These are phyloP conservation scores for Ganaspis brasiliensis DNA, from an alignment of 2,888 invertebrate species.

Conservation along the genomic window DNA sequence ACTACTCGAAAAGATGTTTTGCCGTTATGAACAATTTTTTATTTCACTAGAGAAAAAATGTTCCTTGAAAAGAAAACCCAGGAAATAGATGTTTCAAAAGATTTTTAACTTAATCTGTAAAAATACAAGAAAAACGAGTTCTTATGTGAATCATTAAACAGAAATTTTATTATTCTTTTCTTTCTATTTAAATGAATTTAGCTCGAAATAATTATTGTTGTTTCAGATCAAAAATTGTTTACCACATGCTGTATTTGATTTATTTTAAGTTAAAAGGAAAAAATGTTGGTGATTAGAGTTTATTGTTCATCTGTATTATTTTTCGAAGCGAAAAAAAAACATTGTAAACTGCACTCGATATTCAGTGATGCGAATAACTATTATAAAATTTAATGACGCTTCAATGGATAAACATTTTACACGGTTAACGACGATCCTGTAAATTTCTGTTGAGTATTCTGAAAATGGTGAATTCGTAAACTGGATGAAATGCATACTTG, in stretches of 20 bases:
- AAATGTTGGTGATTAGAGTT: too few relatives aligned
- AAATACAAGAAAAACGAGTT: not conserved
- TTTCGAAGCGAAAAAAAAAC: not conserved
- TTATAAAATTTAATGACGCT: not conserved
- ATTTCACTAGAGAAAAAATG: not conserved
- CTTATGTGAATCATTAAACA: too few relatives aligned
- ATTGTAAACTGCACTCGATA: constrained; percentile 1
- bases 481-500: constrained; percentile 5
- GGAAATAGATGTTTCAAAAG: not conserved
- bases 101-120: not conserved
- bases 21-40: constrained; percentile 6
- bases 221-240: too few relatives aligned
- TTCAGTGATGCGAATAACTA: not conserved
- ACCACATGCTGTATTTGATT: too few relatives aligned
- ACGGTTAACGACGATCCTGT: constrained; percentile 11
- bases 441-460: not conserved
- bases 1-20: constrained; percentile 40
- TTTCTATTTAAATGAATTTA: too few relatives aligned
- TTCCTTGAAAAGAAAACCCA: not conserved
- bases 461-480: not conserved
- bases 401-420: constrained; percentile 9
- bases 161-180: too few relatives aligned
- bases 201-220: too few relatives aligned
- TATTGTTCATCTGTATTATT: too few relatives aligned
- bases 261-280: too few relatives aligned